Evolutionary conservation across 2,113 vertebrate genomes (phyloP).

Genomic region (Sorex araneus): DNA sequence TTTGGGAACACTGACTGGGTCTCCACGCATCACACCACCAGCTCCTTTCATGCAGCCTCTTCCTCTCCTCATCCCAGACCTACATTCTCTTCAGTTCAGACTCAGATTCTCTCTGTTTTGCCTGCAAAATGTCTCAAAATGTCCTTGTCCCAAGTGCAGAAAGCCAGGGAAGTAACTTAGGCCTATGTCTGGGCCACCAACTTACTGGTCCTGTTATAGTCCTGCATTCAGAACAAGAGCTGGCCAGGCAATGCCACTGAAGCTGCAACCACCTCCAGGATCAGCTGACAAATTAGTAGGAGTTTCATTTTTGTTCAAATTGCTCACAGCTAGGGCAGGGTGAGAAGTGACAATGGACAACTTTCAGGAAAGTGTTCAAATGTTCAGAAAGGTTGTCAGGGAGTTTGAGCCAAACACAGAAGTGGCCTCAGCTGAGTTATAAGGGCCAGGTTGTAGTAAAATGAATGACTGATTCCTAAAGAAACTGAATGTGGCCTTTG

Average conservation of each 20-base stretch:
- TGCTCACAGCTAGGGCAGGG: neutral
- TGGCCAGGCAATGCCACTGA: too few relatives aligned
- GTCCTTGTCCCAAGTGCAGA: neutral
- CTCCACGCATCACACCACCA: accelerated
- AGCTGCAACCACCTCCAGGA: too few relatives aligned
- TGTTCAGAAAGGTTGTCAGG: neutral
- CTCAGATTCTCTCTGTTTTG: neutral
- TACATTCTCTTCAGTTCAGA: neutral
- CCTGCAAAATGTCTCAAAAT: neutral
- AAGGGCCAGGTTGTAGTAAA: too few relatives aligned
- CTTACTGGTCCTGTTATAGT: too few relatives aligned
- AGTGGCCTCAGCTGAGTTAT: too few relatives aligned
- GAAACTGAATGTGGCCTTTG: too few relatives aligned
- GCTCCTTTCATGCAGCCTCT: neutral
- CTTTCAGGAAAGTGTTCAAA: too few relatives aligned
- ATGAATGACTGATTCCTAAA: neutral
- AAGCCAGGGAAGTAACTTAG: neutral
- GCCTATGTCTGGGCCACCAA: too few relatives aligned
- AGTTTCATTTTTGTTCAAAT: too few relatives aligned
- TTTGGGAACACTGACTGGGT: neutral
- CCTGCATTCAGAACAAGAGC: neutral
- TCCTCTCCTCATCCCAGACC: neutral
- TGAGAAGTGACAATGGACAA: neutral
- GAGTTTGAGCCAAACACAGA: neutral
- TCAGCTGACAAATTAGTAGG: too few relatives aligned